These are phyloP conservation scores for Synanthedon myopaeformis DNA, from an alignment of 2,888 invertebrate species.

Conservation along the genomic window DNA sequence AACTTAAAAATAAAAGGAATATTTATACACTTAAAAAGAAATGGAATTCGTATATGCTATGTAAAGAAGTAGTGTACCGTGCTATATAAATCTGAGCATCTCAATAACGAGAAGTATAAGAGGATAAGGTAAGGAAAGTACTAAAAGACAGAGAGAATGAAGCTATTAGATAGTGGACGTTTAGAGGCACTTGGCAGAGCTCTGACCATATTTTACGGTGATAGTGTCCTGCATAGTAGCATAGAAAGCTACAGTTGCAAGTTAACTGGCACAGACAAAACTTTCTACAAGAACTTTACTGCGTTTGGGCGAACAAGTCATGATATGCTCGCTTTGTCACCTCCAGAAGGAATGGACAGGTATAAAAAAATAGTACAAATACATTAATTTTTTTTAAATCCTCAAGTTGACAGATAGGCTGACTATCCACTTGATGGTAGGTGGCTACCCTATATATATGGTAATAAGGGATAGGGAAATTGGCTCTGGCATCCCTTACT, in stretches of 20 bases:
- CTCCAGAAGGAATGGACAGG: constrained; percentile 81
- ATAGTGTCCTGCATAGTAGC: constrained; percentile 93
- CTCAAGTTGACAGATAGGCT: neutral
- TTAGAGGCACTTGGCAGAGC: constrained; percentile 93
- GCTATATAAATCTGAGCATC: constrained; percentile 36
- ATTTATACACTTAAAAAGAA: constrained; percentile 88
- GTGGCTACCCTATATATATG: no score
- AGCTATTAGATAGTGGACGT: constrained; percentile 94
- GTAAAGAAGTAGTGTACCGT: constrained; percentile 79
- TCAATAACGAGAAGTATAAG: constrained; percentile 38
- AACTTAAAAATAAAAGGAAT: constrained; percentile 87
- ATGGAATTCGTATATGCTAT: no score
- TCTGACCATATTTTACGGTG: constrained; percentile 88
- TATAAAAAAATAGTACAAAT: constrained; percentile 17
- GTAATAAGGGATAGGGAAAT: no score
- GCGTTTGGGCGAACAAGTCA: constrained; percentile 86
- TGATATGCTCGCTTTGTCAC: constrained; percentile 92
- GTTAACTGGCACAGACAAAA: constrained; percentile 97
- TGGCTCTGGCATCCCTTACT: no score
- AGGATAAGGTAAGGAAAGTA: constrained; percentile 33
- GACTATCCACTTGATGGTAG: no score
- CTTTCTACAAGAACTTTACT: constrained; percentile 91
- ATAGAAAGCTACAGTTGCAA: constrained; percentile 99
- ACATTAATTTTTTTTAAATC: neutral
- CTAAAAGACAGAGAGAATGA: constrained; percentile 77